These are phyloP conservation scores for Melospiza melodia DNA, from an alignment of 2,113 vertebrate genomes.

Conservation along the genomic window DNA sequence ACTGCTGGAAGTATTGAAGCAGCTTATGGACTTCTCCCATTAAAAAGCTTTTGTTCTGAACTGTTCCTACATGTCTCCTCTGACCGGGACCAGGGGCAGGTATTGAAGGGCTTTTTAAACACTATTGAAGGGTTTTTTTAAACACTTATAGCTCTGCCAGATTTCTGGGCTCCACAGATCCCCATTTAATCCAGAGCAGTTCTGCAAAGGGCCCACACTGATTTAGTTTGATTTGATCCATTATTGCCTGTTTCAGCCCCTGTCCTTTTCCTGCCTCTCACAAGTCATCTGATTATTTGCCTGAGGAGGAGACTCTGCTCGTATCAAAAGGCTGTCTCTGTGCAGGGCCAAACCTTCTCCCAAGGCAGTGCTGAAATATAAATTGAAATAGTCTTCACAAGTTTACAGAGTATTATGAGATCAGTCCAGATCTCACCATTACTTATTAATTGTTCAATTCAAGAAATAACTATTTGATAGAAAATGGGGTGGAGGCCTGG, in stretches of 20 bases:
- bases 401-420: constrained; percentile 13
- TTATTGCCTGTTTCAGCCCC: neutral
- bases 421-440: constrained; percentile 19
- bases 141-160: neutral
- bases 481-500: constrained; percentile 16
- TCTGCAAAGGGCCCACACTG: neutral
- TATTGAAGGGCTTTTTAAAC: neutral
- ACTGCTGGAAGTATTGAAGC: neutral
- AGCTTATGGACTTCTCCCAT: neutral
- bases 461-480: constrained; percentile 6
- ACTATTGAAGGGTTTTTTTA: neutral
- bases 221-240: neutral
- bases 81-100: neutral
- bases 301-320: neutral
- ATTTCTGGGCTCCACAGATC: neutral
- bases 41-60: neutral
- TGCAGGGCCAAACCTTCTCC: neutral
- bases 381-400: constrained; percentile 27
- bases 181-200: neutral
- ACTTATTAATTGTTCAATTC: constrained; percentile 60
- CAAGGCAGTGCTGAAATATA: constrained; percentile 1
- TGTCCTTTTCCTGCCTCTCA: neutral
- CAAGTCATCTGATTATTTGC: neutral
- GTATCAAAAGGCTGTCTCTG: neutral
- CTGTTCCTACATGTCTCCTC: neutral